Evolutionary conservation across 2,888 invertebrate genomes (phyloP), one percentile per base, ranked within the genome.

Genomic region (Melinopterus prodromus): DNA sequence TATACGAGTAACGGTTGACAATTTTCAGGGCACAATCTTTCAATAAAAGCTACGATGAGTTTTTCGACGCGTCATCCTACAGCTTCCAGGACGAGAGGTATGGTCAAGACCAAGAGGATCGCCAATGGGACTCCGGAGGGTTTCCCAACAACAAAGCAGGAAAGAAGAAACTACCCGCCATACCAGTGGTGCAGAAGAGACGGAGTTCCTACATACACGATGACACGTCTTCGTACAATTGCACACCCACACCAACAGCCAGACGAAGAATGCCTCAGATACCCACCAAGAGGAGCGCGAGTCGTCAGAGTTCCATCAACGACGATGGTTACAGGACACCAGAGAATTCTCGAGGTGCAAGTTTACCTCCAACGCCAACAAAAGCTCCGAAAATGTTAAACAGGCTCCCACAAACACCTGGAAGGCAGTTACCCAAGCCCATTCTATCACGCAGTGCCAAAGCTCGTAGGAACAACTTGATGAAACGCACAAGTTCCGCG

Each of bases 81-180:
- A 91, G 92, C 77, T 93, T 92, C 87, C 93, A 93, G 87, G 90
- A 92, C 81, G 91, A 90, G 80, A 85, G 92, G 81, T 92, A 92
- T 85, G 92, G 91, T 71, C 91, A 91, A 85, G 92, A 92, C 81
- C 94, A 94, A 80, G 94, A 94, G 86, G 92, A 94, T 84, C 90
- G 93, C 9, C 94, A 94, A 85, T 95, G 94, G 94, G 94, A 94
- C 85, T 93, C 93, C 71, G 94, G 94, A 86, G 94, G 94, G 88
- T 91, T 79, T 77, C 83, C 82, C 74, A 86, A 85, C 78, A 82
- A 77, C 77, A 81, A 79, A 71, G 74, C 72, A 76, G 85, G 84
- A 77, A 88, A 84, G 86, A 87, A 83, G 86, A 86, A 92, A 80
- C 90, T 92, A 53, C 92, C 92, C 3, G 86, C 89, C 16, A 86